Conservation (phyloP, 2,797 vertebrate genomes). For the Zalophus californianus region DNA sequence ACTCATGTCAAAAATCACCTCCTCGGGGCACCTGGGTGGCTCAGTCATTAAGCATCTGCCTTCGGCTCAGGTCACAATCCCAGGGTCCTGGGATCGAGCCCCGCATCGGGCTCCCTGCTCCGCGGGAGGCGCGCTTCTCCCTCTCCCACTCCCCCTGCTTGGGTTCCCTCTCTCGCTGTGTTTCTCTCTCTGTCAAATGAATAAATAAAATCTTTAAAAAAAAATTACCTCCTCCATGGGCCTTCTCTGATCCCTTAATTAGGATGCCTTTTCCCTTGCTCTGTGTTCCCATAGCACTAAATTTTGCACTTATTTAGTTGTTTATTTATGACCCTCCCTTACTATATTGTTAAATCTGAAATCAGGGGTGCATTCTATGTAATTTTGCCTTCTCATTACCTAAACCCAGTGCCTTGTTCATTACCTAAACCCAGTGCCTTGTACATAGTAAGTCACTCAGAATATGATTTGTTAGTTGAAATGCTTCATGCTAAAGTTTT, state of each 20-base stretch:
- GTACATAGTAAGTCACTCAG: slow-evolving; percentile 35
- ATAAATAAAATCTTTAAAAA: background rate
- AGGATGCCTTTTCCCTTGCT: background rate
- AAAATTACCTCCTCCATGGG: background rate
- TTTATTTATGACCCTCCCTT: background rate
- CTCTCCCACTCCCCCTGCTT: too few species aligned
- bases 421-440: background rate
- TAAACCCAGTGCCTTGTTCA: background rate
- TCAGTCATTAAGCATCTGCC: too few species aligned
- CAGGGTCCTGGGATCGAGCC: too few species aligned
- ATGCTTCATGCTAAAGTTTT: slow-evolving; percentile 51
- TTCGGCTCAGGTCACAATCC: too few species aligned
- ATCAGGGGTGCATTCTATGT: slow-evolving; percentile 28
- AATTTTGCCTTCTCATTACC: slow-evolving; percentile 21
- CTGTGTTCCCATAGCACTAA: slow-evolving; percentile 18
- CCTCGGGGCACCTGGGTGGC: background rate
- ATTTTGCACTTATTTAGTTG: slow-evolving; percentile 4
- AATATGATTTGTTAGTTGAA: slow-evolving; percentile 48
- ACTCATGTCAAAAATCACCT: background rate
- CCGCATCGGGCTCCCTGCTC: too few species aligned
- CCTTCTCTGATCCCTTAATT: background rate
- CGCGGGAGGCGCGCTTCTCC: too few species aligned
- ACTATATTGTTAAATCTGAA: slow-evolving; percentile 56
- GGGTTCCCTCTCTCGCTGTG: too few species aligned
- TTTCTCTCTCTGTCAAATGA: too few species aligned